A percentile compares a stretch with the other conserved stretches of the same genome.
These are phyloP conservation scores for Oxyscelio sp. DNA, from an alignment of 2,888 invertebrate species.

Conservation along the genomic window DNA sequence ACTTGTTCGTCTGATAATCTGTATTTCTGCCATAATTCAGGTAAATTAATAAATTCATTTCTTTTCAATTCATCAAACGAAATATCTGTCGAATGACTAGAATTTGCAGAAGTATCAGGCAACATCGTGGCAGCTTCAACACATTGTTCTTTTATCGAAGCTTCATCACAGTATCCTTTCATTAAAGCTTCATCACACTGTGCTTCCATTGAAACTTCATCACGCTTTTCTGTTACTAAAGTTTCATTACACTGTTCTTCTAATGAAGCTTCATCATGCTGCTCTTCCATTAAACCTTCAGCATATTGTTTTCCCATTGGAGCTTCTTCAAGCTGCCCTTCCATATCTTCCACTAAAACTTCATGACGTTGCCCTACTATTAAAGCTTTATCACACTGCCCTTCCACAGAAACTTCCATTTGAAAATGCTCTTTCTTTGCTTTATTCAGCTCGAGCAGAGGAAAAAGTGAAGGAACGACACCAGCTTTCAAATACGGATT, in stretches of 20 bases:
- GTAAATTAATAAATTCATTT: conserved; percentile 2
- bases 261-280: conserved; percentile 1
- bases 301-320: not conserved
- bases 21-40: conserved; percentile 34
- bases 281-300: not conserved
- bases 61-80: conserved; percentile 22
- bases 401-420: not conserved
- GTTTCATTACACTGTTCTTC: not conserved
- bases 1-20: conserved; percentile 34
- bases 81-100: not conserved
- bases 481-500: conserved; percentile 26
- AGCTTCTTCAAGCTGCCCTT: conserved; percentile 5
- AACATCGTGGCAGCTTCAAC: no score
- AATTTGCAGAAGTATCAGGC: conserved; percentile 2
- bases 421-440: not conserved
- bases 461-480: conserved; percentile 22
- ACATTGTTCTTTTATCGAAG: no score
- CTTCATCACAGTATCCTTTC: no score
- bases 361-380: not conserved
- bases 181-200: no score
- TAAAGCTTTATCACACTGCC: not conserved
- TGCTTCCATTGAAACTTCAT: not conserved
- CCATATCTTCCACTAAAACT: not conserved
- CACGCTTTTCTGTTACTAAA: not conserved
- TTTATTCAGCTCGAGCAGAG: conserved; percentile 7